Base-by-base conservation (phyloP, 1,140 invertebrate species). In the Propsilocerus akamusi region DNA sequence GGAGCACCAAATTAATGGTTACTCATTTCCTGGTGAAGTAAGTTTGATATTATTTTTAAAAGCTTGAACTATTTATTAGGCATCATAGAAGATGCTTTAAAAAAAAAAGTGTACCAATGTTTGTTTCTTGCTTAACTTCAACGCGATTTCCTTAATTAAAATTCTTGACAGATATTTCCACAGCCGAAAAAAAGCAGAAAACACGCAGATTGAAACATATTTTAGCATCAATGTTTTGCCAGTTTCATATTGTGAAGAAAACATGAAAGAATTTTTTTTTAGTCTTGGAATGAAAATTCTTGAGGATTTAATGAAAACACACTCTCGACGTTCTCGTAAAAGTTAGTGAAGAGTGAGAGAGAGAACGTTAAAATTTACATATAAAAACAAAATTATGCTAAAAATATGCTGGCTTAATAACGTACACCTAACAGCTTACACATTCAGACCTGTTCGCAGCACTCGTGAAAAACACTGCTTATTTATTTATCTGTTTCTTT, bases 1-100 rank as follows among this genome's bases (percentile, higher is more conserved):
- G 0, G 93, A 97, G 65, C 93, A 97, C 67, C 83, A 80, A 50
- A 87, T 97, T 51, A 83, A 92, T 55, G 85, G 90, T 49, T 84
- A 92, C 56, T 78, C 88, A 24, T 97, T 96, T 70, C 90, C 93
- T 22, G 91, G 86, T 34, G 93, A 97, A 77, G 91, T 96, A 64
- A 76, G 73, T 56, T 26, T 30, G 24, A 48, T 48, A 17, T 24
- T 17, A 4, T 11, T 8, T 30, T 8, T 30, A 30, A 30, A 30
- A 8, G 28, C n/a, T 30, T 12, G 23, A 14, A 10, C 8, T 3
- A 3, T 46, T 17, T 3, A 46, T 46, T 46, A 14, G 17, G 8
- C 7, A 46, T 7, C 2, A 46, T 46, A 10, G 23, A 24, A 14
- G 37, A 24, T 14, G 2, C 14, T 46, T 20, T 22, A 11, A 47